A percentile compares a stretch with the other conserved stretches of the same genome.
These are phyloP conservation scores for Crotalus viridis DNA, from an alignment of 2,113 vertebrate species.

Conservation along the genomic window DNA sequence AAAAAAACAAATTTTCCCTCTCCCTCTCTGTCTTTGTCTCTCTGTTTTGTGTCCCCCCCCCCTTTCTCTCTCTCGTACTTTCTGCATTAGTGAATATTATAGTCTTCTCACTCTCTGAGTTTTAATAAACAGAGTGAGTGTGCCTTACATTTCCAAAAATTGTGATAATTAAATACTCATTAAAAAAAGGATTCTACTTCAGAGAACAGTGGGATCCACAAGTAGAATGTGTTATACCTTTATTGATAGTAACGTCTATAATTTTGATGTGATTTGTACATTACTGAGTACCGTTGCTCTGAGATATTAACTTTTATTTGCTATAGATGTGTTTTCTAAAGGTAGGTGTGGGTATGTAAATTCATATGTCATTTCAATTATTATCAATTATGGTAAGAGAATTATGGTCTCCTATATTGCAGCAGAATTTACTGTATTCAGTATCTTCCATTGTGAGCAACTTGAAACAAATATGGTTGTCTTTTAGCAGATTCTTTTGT, in stretches of 20 bases:
- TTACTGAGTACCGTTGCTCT: slow-evolving; percentile 8
- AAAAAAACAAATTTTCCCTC: background rate
- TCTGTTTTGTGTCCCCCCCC: no score
- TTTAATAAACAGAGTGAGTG: background rate
- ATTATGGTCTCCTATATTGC: slow-evolving; percentile 16
- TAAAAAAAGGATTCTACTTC: background rate
- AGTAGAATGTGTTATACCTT: background rate
- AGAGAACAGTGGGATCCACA: background rate
- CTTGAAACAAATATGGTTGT: background rate
- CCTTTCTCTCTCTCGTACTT: background rate
- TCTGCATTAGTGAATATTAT: slow-evolving; percentile 15
- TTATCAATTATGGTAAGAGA: slow-evolving; percentile 25
- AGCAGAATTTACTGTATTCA: slow-evolving; percentile 31
- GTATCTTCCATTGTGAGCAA: slow-evolving; percentile 17
- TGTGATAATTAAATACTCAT: slow-evolving; percentile 8
- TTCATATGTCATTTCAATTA: slow-evolving; percentile 40
- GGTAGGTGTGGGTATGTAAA: slow-evolving; percentile 49
- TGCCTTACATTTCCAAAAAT: slow-evolving; percentile 9
- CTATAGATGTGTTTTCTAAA: slow-evolving; percentile 31
- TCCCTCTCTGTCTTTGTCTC: background rate
- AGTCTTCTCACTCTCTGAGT: background rate
- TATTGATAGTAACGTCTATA: background rate
- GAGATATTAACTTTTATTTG: slow-evolving; percentile 26
- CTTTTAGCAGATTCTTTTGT: background rate
- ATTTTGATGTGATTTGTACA: background rate